Evolutionary conservation across 1,140 invertebrate species (phyloP).

Genomic region (Grapholita molesta): DNA sequence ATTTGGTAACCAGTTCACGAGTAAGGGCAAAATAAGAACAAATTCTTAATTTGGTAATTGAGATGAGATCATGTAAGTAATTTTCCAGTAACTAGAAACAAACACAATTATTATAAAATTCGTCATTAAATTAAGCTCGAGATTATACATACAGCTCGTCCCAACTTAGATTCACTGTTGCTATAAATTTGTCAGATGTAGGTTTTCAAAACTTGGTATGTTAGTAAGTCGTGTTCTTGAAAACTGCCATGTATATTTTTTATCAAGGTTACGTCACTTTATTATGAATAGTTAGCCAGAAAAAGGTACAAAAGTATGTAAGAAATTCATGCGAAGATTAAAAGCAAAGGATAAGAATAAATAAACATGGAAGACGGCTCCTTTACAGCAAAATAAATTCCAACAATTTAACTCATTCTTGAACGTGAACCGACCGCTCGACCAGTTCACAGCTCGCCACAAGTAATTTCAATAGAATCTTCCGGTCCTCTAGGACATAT

Average conservation of each 20-base stretch:
- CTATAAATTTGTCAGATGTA: background rate
- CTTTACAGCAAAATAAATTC: background rate
- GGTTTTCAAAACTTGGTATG: background rate
- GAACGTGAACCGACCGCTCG: background rate
- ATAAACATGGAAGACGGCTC: conserved; percentile 8
- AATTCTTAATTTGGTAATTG: conserved; percentile 51
- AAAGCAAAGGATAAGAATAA: background rate
- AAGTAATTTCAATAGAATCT: background rate
- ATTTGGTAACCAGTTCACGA: conserved; percentile 34
- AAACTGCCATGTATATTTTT: background rate
- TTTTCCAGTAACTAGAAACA: conserved; percentile 7
- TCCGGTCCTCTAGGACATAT: background rate
- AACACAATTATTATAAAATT: background rate
- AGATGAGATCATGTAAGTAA: conserved; percentile 51
- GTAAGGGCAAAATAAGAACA: conserved; percentile 1
- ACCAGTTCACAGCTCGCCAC: background rate
- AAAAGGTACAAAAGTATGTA: background rate
- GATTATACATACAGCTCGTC: background rate
- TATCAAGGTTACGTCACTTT: background rate
- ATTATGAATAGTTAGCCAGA: background rate
- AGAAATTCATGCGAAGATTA: background rate
- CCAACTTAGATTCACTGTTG: too few species aligned
- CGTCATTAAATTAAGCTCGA: too few species aligned
- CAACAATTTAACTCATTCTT: background rate
- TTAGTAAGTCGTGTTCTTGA: background rate